Evolutionary conservation across 2,797 vertebrate species (phyloP).

Genomic region (Anolis apletophallus): DNA sequence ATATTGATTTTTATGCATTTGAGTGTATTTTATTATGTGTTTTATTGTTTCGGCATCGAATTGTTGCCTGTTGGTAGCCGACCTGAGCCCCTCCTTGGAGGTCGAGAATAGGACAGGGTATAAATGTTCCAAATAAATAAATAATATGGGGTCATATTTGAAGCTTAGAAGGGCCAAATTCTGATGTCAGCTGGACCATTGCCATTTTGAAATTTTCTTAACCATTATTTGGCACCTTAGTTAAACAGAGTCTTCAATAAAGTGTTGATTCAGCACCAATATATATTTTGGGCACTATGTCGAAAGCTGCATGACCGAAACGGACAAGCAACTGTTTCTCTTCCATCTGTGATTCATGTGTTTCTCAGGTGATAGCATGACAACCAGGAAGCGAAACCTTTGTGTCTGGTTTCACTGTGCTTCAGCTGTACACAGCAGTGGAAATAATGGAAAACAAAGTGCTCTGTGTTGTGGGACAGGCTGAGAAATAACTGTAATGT

Average conservation of each 20-base stretch:
- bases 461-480: not conserved
- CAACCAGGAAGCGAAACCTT: conserved; percentile 16
- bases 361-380: not conserved
- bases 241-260: not conserved
- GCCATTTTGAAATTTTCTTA: not conserved
- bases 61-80: too few species aligned
- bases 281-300: not conserved
- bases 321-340: not conserved
- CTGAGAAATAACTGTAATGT: not conserved
- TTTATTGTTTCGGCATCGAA: too few species aligned
- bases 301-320: not conserved
- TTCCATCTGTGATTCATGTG: conserved; percentile 1
- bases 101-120: too few species aligned
- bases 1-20: too few species aligned
- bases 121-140: too few species aligned
- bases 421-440: not conserved
- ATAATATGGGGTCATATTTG: too few species aligned
- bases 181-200: not conserved
- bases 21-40: too few species aligned
- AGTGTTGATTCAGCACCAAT: not conserved
- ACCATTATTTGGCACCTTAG: not conserved
- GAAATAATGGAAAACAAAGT: conserved; percentile 6
- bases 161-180: too few species aligned
- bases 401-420: conserved; percentile 11
- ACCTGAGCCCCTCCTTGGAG: too few species aligned